Evolutionary conservation across 2,888 invertebrate species (phyloP).

Genomic region (Oligia latruncula): DNA sequence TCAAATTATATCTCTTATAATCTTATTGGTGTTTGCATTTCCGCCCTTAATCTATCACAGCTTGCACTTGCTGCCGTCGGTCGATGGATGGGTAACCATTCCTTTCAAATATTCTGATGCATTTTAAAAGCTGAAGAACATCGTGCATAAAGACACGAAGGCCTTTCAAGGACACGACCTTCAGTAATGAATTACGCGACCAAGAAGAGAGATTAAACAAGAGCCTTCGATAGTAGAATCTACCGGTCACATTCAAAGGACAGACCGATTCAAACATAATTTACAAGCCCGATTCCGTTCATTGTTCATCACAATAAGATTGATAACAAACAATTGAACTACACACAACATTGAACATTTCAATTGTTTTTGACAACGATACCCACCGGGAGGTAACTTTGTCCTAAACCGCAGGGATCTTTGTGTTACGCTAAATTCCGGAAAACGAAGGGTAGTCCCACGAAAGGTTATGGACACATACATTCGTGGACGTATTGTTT

Average conservation of each 20-base stretch:
- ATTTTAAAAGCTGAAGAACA: neutral
- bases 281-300: too few relatives aligned
- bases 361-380: too few relatives aligned
- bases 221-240: neutral
- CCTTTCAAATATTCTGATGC: neutral
- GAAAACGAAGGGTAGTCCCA: neutral
- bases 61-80: too few relatives aligned
- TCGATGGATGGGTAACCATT: neutral
- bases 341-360: too few relatives aligned
- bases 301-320: neutral
- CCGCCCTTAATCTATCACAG: too few relatives aligned
- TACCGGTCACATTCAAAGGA: neutral
- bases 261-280: too few relatives aligned
- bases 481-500: neutral
- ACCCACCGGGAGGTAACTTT: neutral
- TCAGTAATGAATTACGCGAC: too few relatives aligned
- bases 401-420: neutral
- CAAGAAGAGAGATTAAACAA: neutral
- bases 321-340: too few relatives aligned
- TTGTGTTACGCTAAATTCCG: slow-evolving; percentile 21
- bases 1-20: too few relatives aligned
- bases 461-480: neutral
- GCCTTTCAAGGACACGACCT: too few relatives aligned
- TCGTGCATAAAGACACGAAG: too few relatives aligned
- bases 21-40: too few relatives aligned